Base-by-base conservation (phyloP, 2,797 vertebrate genomes). In the Enteromius unitaeniatus region DNA sequence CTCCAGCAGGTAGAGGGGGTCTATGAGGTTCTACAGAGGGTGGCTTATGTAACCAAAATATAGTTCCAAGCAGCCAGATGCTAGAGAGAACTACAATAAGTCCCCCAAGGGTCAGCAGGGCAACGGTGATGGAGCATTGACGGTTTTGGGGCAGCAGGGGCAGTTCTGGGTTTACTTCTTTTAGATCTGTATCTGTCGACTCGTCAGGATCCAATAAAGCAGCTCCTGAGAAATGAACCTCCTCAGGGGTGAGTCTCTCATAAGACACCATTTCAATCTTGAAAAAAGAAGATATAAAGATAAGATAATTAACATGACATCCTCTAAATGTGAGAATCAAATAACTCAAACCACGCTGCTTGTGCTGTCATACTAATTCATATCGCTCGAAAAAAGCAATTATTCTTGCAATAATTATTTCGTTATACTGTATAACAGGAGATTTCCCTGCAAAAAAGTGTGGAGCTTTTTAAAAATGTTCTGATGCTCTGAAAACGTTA, bases 61-160 rank as follows among this genome's bases (percentile, higher is more conserved):
- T 77, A 13, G 94, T 93, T 82, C 91, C 92, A 2, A 96, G 79
- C 0, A 96, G 83, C 95, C 95, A 96, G 81, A 91, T 87, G 0
- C 88, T 90, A 26, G 90, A 90, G 64, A 95, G 90, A 7, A 94
- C 83, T 72, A 95, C 82, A 85, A 96, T 86, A 75, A 95, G 89
- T n/a, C 89, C 89, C 65, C 92, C 92, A 0, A 93, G 88, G 47
- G 91, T 82, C 67, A 95, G 81, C 37, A 95, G 91, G 55, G 77
- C 86, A 0, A 82, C 90, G 45, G 93, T 93, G 84, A 88, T 6
- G 0, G 94, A 95, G 82, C 94, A 95, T 0, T 72, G 68, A 0
- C 89, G 89, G 68, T 82, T 89, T 23, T 85, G 87, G 9, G 91
- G 91, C 68, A 95, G 90, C 85, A 95, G 84, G 0, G 88, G 91